Evolutionary conservation across 2,888 invertebrate genomes (phyloP).

Genomic region (Cryptocephalus primarius): DNA sequence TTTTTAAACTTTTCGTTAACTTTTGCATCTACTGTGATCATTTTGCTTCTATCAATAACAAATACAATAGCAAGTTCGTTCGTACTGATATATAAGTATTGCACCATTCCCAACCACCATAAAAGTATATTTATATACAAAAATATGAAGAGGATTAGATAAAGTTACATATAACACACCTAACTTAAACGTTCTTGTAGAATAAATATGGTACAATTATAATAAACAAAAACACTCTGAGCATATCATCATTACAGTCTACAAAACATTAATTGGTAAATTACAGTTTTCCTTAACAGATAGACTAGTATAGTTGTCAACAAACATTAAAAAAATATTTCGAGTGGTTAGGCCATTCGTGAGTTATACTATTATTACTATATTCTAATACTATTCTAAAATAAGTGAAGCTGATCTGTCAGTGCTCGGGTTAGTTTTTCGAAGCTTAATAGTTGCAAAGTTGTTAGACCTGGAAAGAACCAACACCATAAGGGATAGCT

Average conservation of each 20-base stretch:
- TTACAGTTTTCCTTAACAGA: too few relatives aligned
- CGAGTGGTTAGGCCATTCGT: neutral
- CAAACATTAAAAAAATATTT: neutral
- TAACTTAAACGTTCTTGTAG: constrained; percentile 4
- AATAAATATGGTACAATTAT: constrained; percentile 3
- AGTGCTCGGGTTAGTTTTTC: constrained; percentile 71
- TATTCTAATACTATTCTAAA: constrained; percentile 3
- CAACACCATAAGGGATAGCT: constrained; percentile 4
- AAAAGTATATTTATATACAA: constrained; percentile 23
- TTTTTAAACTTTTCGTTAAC: constrained; percentile 1
- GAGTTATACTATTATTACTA: neutral
- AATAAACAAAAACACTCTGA: constrained; percentile 11
- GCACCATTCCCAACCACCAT: constrained; percentile 40
- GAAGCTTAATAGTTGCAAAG: constrained; percentile 80
- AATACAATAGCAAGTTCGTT: constrained; percentile 32
- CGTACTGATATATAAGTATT: constrained; percentile 25
- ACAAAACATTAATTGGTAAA: too few relatives aligned
- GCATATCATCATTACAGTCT: constrained; percentile 1
- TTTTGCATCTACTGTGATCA: constrained; percentile 9
- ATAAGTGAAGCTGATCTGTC: constrained; percentile 67
- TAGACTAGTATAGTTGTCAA: neutral
- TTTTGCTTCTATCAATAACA: constrained; percentile 10
- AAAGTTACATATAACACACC: neutral
- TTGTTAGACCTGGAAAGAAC: constrained; percentile 62
- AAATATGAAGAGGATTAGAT: constrained; percentile 9